These are phyloP conservation scores for Oreochromis grahami DNA, from an alignment of 2,797 vertebrate genomes.

Conservation along the genomic window DNA sequence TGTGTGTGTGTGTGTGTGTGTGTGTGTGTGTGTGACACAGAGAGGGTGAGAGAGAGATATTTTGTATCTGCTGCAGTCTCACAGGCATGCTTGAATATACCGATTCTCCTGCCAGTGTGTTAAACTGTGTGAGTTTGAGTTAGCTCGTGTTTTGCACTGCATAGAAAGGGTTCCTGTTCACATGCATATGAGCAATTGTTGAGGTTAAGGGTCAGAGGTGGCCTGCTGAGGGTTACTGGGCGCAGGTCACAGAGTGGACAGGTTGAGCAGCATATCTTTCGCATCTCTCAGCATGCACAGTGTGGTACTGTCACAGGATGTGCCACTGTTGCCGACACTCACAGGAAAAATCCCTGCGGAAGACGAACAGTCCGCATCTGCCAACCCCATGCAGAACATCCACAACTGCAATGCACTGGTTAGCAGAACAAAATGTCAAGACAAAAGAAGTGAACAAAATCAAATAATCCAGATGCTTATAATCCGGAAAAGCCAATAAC, in stretches of 20 bases:
- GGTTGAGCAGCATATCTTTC: slow-evolving; percentile 39
- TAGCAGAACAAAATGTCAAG: neutral
- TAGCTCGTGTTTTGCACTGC: neutral
- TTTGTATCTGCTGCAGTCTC: neutral
- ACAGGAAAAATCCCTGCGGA: neutral
- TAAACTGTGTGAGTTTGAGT: neutral
- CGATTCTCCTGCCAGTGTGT: neutral
- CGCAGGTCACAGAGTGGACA: slow-evolving; percentile 22
- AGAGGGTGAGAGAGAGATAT: neutral
- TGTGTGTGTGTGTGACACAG: neutral
- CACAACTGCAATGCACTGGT: neutral
- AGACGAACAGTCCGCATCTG: slow-evolving; percentile 30
- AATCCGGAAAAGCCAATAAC: neutral
- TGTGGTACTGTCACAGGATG: slow-evolving; percentile 1
- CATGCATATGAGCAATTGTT: neutral
- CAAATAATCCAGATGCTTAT: neutral
- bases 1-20: slow-evolving; percentile 11
- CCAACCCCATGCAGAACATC: neutral
- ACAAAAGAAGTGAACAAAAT: neutral
- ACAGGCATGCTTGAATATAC: neutral
- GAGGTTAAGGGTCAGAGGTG: slow-evolving; percentile 3
- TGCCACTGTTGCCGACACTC: neutral
- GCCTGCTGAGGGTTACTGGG: slow-evolving; percentile 33
- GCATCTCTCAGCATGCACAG: slow-evolving; percentile 26
- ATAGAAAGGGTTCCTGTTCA: neutral